Base-by-base conservation (phyloP, 2,797 vertebrate genomes). In the Masticophis lateralis region DNA sequence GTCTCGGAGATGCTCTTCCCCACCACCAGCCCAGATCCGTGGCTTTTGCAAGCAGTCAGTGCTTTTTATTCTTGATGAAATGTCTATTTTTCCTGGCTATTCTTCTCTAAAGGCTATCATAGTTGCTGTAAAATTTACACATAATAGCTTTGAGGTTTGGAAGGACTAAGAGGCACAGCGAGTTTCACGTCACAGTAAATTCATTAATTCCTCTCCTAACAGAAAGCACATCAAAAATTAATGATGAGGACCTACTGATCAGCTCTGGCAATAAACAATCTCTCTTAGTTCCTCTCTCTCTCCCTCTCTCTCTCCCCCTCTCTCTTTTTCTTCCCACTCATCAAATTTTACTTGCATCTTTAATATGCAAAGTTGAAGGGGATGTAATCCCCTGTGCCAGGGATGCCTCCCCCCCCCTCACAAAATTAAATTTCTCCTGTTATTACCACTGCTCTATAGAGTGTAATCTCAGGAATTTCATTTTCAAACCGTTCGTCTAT, bases 201-300 rank as follows among this genome's bases (percentile, higher is more conserved):
- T 96, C 57, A 97, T 97, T 96, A 96, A 96, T 96, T 97, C 91
- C 0, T 91, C 94, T 96, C 94, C 94, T 91, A 88, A 94, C 94
- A 95, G 94, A 94, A 95, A 96, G 2, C 32, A 83, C 91, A 94
- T 95, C 92, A 96, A 97, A 96, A 95, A 92, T 91, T 93, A 96
- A 97, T 95, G 57, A 94, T 27, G 37, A 93, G 2, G 4, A 90
- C 86, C 91, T 91, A 88, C 90, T 94, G 92, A 95, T 59, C 37
- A 10, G 32, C 79, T 47, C 13, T 20, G 43, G 90, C 66, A 92
- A 90, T 93, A 97, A 96, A 91, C 32, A 66, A 22, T 22, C 14
- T 20, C 32, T n/a, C 86, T 56, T 20, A 8, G 27, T 57, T 9
- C 6, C 56, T 51, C 12, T 32, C 11, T 37, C 37, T 37, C 37